Evolutionary conservation across 1,140 invertebrate species (phyloP).

Genomic region (Cylas formicarius): DNA sequence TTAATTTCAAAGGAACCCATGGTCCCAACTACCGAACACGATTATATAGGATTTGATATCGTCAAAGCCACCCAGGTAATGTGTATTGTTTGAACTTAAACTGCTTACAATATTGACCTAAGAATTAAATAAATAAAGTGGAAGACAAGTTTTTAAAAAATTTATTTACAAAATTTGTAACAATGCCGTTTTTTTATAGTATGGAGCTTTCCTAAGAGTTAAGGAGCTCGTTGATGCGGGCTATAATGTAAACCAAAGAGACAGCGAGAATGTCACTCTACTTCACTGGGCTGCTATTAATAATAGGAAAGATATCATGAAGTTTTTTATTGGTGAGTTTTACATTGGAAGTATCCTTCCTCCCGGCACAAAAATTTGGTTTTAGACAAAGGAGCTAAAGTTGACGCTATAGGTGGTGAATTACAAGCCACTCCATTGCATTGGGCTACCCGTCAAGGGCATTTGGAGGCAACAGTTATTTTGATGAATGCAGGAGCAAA

Average conservation of each 20-base stretch:
- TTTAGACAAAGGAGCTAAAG: conserved; percentile 71
- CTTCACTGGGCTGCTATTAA: conserved; percentile 99
- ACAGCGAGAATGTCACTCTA: conserved; percentile 88
- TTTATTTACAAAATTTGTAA: too few species aligned
- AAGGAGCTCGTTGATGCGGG: conserved; percentile 81
- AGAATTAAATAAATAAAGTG: too few species aligned
- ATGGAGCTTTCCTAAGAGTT: conserved; percentile 77
- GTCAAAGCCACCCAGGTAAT: conserved; percentile 86
- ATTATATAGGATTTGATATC: conserved; percentile 83
- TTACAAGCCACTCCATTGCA: conserved; percentile 92
- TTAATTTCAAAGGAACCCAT: conserved; percentile 50
- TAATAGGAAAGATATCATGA: conserved; percentile 87
- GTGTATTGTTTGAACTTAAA: too few species aligned
- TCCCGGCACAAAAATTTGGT: not conserved
- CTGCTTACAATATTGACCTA: conserved; percentile 4
- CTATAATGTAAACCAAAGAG: conserved; percentile 83
- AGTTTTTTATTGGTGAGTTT: conserved; percentile 39
- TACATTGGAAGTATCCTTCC: not conserved
- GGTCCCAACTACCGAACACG: conserved; percentile 55
- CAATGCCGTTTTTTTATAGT: conserved; percentile 55
- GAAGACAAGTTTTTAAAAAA: too few species aligned
- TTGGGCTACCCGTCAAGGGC: conserved; percentile 96
- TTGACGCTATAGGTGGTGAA: conserved; percentile 94
- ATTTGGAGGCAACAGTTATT: conserved; percentile 84
- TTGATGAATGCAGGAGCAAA: conserved; percentile 92